Conservation (phyloP, 2,113 vertebrate genomes). For the Pluvianellus socialis region DNA sequence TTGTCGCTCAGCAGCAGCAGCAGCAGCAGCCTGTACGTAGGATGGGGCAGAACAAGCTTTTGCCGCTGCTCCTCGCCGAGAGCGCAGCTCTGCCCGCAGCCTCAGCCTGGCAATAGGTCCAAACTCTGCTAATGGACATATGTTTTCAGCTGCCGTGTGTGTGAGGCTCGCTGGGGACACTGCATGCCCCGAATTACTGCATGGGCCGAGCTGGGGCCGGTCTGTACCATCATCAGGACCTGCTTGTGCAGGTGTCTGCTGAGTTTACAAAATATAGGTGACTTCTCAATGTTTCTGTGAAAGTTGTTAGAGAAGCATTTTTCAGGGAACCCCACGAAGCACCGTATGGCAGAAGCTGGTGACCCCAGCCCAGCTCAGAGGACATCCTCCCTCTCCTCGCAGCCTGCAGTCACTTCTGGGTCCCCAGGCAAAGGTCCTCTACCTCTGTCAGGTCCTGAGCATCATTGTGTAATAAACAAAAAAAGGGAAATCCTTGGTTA, state of each 20-base stretch:
- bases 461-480: neutral
- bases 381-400: neutral
- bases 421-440: neutral
- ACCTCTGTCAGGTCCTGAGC: neutral
- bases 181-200: fast-evolving
- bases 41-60: neutral
- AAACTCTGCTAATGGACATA: neutral
- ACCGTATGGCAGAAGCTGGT: neutral
- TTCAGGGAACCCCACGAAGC: neutral
- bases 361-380: neutral
- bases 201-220: neutral
- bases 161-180: neutral
- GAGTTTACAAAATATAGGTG: too few relatives aligned
- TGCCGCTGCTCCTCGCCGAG: fast-evolving
- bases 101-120: neutral
- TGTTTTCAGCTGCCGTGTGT: fast-evolving
- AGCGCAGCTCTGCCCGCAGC: neutral
- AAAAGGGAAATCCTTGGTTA: neutral
- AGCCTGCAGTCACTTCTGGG: neutral
- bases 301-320: neutral
- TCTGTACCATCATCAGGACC: fast-evolving
- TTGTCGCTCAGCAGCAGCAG: neutral
- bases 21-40: neutral
- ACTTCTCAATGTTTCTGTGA: neutral
- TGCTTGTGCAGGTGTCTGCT: neutral